Evolutionary conservation across 2,888 invertebrate species (phyloP).

Genomic region (Athalia cordata): DNA sequence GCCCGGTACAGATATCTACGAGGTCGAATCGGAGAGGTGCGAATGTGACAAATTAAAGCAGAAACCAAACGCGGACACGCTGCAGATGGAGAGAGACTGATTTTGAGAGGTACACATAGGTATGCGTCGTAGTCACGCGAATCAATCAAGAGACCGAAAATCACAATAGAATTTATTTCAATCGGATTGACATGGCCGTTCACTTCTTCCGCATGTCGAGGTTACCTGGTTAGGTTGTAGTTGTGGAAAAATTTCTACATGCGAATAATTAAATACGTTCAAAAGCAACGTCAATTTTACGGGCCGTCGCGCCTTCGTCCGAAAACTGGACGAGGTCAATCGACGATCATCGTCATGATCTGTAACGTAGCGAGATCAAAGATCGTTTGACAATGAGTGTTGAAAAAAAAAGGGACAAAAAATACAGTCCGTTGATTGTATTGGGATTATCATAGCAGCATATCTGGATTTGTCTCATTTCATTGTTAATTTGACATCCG

Average conservation of each 20-base stretch:
- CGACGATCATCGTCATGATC: conserved; percentile 12
- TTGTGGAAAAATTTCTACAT: conserved; percentile 16
- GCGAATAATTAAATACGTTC: background rate
- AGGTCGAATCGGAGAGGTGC: background rate
- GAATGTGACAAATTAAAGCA: background rate
- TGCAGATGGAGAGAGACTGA: background rate
- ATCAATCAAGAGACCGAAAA: conserved; percentile 19
- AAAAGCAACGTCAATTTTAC: background rate
- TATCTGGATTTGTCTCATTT: background rate
- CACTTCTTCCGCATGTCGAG: conserved; percentile 20
- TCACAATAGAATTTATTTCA: conserved; percentile 38
- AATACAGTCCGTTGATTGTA: background rate
- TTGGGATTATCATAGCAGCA: background rate
- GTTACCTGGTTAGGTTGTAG: background rate
- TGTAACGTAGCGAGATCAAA: conserved; percentile 9
- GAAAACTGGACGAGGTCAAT: conserved; percentile 8
- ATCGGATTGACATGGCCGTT: conserved; percentile 18
- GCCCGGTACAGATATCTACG: background rate
- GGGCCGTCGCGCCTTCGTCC: conserved; percentile 26
- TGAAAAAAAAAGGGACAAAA: background rate
- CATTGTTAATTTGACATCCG: conserved; percentile 4
- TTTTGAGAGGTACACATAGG: background rate
- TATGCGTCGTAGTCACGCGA: background rate
- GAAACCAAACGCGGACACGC: conserved; percentile 23
- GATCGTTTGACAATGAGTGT: background rate